A percentile compares a stretch with the other conserved stretches of the same genome.
Conservation (phyloP, 2,113 vertebrate species). For the Danionella cerebrum region DNA sequence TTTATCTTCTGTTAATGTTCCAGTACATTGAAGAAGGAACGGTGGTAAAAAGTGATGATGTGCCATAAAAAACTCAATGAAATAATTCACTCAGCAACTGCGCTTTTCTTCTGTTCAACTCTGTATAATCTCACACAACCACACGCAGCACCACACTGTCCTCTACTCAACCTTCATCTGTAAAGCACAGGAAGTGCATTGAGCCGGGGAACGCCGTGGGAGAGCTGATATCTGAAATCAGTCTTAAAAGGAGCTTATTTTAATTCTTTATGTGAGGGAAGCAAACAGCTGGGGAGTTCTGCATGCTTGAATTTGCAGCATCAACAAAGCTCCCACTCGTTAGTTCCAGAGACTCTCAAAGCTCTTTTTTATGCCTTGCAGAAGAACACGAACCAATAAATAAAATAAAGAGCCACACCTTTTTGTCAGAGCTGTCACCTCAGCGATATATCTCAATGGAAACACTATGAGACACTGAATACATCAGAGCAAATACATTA, state of each 20-base stretch:
- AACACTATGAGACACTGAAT: conserved; percentile 51
- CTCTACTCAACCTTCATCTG: conserved; percentile 41
- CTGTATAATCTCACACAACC: neutral
- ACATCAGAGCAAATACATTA: conserved; percentile 66
- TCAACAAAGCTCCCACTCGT: conserved; percentile 12
- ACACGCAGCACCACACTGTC: conserved; percentile 4
- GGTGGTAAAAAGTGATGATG: too few relatives aligned
- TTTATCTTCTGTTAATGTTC: too few relatives aligned
- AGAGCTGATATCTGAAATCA: conserved; percentile 40
- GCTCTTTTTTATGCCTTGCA: conserved; percentile 23
- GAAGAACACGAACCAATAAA: neutral
- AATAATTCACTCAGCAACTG: too few relatives aligned
- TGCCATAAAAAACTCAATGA: too few relatives aligned
- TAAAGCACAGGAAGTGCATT: conserved; percentile 31
- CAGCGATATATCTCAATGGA: conserved; percentile 26
- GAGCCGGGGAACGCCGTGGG: conserved; percentile 24
- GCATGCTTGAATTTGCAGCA: conserved; percentile 21
- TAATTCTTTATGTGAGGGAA: conserved; percentile 29
- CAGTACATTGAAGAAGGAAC: too few relatives aligned
- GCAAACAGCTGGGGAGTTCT: conserved; percentile 22
- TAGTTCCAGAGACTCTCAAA: conserved; percentile 11
- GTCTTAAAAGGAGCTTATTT: conserved; percentile 44
- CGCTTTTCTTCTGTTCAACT: neutral
- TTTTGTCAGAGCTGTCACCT: conserved; percentile 26
- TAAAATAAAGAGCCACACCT: conserved; percentile 19